A percentile compares a stretch with the other conserved stretches of the same genome.
Evolutionary conservation across 2,888 invertebrate species (phyloP).

Genomic region (Agonopterix alstromeriana): DNA sequence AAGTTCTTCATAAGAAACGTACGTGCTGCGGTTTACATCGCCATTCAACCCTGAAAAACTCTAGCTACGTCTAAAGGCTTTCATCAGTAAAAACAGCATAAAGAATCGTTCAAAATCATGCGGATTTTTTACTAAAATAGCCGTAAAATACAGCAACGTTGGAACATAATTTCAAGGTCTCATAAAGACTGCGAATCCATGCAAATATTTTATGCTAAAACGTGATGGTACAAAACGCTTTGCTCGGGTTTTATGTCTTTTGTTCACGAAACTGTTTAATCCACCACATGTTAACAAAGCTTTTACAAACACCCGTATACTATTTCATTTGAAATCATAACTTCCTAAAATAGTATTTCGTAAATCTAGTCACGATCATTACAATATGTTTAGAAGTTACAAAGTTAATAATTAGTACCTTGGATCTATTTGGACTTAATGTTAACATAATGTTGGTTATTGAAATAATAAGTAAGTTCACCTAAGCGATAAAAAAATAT

Average conservation of each 20-base stretch:
- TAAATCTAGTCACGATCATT: not conserved
- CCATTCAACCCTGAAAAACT: too few relatives aligned
- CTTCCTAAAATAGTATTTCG: not conserved
- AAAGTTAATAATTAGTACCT: too few relatives aligned
- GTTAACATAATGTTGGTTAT: too few relatives aligned
- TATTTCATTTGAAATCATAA: not conserved
- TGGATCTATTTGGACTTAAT: too few relatives aligned
- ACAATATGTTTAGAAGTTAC: too few relatives aligned
- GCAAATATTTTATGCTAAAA: conserved; percentile 7
- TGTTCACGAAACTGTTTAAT: conserved; percentile 17
- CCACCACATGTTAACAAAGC: not conserved
- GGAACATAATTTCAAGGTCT: conserved; percentile 4
- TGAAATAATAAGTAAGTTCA: too few relatives aligned
- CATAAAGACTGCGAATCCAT: conserved; percentile 2
- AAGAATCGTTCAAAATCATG: not conserved
- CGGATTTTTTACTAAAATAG: not conserved
- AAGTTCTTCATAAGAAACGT: not conserved
- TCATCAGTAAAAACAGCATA: too few relatives aligned
- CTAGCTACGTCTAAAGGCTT: too few relatives aligned
- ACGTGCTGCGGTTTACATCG: not conserved
- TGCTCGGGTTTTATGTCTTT: conserved; percentile 19
- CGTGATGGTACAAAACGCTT: conserved; percentile 6
- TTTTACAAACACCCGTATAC: not conserved
- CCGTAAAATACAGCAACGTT: not conserved
- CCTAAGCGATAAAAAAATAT: too few relatives aligned